These are phyloP conservation scores for Atrina japonica DNA, from an alignment of 2,888 invertebrate species.

Conservation along the genomic window DNA sequence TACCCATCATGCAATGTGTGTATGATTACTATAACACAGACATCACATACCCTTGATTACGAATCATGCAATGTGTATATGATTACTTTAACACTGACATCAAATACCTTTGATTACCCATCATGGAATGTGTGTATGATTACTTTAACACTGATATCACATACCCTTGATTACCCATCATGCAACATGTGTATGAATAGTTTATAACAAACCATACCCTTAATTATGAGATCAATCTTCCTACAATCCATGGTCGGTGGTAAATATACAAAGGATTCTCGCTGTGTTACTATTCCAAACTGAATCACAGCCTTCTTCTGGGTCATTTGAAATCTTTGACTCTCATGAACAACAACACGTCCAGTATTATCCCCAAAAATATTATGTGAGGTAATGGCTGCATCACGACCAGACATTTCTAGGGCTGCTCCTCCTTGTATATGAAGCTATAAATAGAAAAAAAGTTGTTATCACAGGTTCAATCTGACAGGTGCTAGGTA, in stretches of 20 bases:
- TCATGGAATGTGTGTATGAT: background rate
- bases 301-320: constrained; percentile 52
- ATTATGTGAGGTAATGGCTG: constrained; percentile 43
- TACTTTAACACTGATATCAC: no score
- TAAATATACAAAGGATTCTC: constrained; percentile 52
- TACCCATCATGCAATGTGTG: background rate
- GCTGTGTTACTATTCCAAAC: constrained; percentile 58
- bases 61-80: no score
- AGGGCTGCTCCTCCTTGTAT: constrained; percentile 63
- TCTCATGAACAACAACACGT: constrained; percentile 49
- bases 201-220: constrained; percentile 49
- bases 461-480: background rate
- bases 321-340: constrained; percentile 53
- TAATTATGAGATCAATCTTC: constrained; percentile 61
- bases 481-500: no score
- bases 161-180: background rate
- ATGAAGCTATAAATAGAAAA: constrained; percentile 50
- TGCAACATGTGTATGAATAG: background rate
- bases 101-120: background rate
- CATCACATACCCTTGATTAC: no score
- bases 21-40: background rate
- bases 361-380: constrained; percentile 62
- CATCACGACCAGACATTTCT: constrained; percentile 52
- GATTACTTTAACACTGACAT: no score
- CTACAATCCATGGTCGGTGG: constrained; percentile 63